Conservation (phyloP, 2,113 vertebrate genomes). For the Erythrocebus patas region DNA sequence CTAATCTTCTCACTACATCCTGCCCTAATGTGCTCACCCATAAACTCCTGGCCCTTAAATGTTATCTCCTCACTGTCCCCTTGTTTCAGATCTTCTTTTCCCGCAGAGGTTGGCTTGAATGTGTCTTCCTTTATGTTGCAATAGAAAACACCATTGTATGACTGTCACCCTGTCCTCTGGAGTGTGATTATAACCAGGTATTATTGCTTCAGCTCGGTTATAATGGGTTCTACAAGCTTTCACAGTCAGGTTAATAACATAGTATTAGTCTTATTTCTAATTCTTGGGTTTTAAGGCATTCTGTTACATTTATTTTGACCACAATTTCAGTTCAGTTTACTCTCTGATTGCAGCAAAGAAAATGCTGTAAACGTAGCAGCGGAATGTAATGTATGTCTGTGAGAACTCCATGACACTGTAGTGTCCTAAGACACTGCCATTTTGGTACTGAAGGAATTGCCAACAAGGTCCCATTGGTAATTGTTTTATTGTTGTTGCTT, state of each 20-base stretch:
- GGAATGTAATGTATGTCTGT: not conserved
- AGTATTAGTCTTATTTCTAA: not conserved
- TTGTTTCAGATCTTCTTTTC: not conserved
- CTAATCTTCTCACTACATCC: fast-evolving
- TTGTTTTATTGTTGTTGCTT: not conserved
- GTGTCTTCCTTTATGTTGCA: fast-evolving
- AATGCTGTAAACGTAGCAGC: not conserved
- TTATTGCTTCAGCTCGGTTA: fast-evolving
- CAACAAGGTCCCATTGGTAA: not conserved
- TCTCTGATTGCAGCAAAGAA: not conserved
- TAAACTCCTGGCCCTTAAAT: not conserved
- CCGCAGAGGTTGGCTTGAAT: not conserved
- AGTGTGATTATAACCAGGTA: too few species aligned
- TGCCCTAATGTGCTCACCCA: fast-evolving
- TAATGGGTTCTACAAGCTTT: fast-evolving
- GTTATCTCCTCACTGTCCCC: fast-evolving
- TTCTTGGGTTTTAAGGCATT: not conserved
- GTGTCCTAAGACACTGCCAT: fast-evolving
- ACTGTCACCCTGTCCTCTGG: not conserved
- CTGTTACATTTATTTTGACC: not conserved
- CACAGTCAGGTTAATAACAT: fast-evolving
- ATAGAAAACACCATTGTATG: not conserved
- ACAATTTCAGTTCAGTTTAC: not conserved
- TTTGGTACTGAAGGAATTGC: not conserved
- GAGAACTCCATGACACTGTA: not conserved